Base-by-base conservation (phyloP, 2,797 vertebrate species). In the Chaunax sp. region DNA sequence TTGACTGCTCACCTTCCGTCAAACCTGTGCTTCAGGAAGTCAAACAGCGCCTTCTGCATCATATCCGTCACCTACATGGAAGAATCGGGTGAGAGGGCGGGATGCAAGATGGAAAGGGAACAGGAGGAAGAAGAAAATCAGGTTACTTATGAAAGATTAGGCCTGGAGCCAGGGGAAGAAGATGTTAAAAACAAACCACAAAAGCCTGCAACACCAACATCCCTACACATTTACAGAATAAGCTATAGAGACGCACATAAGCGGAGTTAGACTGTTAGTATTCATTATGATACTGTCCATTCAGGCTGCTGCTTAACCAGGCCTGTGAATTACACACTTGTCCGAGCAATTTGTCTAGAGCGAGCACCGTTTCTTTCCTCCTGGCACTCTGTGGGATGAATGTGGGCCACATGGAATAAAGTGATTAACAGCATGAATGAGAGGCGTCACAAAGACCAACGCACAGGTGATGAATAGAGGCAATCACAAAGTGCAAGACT, bases 11-110 rank as follows among this genome's bases (percentile, higher is more conserved):
- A 99, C 98, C 97, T 99, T 89, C 97, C 97, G 82, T 99, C 97
- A 91, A 99, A 99, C 93, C 97, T 95, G 96, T 98, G 98, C 94
- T 99, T 99, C 92, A 99, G 93, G 95, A 99, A 99, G 95, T 99
- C 98, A 94, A 99, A 99, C 83, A 99, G 95, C 22, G 98, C 98
- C 95, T 99, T 99, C 96, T 99, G 98, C 98, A 99, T 99, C 98
- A 99, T 99, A 89, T 99, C 98, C 76, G 98, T 99, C 93, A 99
- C 98, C 98, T 99, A 89, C 58, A 78, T 13, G 0, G 72, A 89
- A 64, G 89, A 73, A 37, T 3, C 16, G 15, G 15, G 6, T 6
- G 11, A 5, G 38, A 33, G 76, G 67, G 12, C 28, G 33, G 33
- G 33, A 35, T 63, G 87, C 53, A 43, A 75, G 26, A 64, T 15